A percentile compares a stretch with the other conserved stretches of the same genome.
These are phyloP conservation scores for Syrista parreyssii DNA, from an alignment of 2,888 invertebrate genomes.

Conservation along the genomic window DNA sequence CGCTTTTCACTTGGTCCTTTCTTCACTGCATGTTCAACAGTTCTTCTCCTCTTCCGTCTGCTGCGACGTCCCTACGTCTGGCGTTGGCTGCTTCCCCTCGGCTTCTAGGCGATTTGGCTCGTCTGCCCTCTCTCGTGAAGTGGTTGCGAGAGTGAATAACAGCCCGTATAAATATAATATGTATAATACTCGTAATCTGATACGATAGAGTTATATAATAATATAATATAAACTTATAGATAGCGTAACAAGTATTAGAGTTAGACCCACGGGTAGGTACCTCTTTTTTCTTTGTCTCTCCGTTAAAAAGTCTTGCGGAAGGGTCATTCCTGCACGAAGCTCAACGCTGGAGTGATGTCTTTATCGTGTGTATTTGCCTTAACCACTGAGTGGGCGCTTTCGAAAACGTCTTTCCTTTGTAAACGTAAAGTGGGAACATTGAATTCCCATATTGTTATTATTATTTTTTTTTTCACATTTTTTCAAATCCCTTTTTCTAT, in stretches of 20 bases:
- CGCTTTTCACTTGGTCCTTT: slow-evolving; percentile 15
- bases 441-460: too few relatives aligned
- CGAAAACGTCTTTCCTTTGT: slow-evolving; percentile 29
- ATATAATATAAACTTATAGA: slow-evolving; percentile 62
- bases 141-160: slow-evolving; percentile 40
- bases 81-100: background rate
- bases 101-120: background rate
- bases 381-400: slow-evolving; percentile 28
- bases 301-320: slow-evolving; percentile 4
- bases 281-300: slow-evolving; percentile 17
- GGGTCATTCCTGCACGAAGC: background rate
- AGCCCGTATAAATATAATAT: slow-evolving; percentile 60
- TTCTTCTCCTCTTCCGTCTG: background rate
- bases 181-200: slow-evolving; percentile 55
- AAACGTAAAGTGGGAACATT: background rate
- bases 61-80: background rate
- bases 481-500: background rate
- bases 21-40: background rate
- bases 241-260: slow-evolving; percentile 62
- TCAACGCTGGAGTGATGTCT: slow-evolving; percentile 12
- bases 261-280: slow-evolving; percentile 46
- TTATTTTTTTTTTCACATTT: background rate
- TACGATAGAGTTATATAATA: slow-evolving; percentile 56
- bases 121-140: background rate
- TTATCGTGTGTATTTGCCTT: background rate